Evolutionary conservation across 92 coral and sea anemone genomes (phyloP), one percentile per base, ranked within the genome.

Genomic region (Chrysogorgia sp.): DNA sequence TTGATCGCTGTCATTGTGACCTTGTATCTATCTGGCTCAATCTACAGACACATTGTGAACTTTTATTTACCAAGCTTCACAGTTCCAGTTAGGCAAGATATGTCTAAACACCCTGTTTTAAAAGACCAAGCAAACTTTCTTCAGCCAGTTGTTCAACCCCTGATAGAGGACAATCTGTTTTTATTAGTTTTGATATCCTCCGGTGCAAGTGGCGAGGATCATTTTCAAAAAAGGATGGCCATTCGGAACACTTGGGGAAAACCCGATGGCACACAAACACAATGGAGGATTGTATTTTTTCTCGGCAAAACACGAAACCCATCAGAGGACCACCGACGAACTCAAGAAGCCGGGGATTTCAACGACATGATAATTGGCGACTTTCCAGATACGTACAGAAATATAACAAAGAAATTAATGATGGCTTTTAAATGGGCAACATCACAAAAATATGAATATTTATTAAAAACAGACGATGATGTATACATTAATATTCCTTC

Each of bases 381-480:
- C 61, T 94, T 89, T 58, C 78, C 35, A 34, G 98, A 94, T 80
- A 63, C 41, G 0, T 94, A 94, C 57, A 56, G 92, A 14, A 81
- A 68, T 17, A 94, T 94, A 28, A 62, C 85, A 30, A 84, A 76
- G 17, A 94, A 94, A 79, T 75, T 94, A 17, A 55, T 94, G 25
- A 84, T 86, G 81, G 81, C 96, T 19, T 91, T 82, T 57, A 80
- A 82, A n/a, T 94, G 98, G 98, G 96, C 92, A n/a, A 28, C 92
- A n/a, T 64, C 49, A 30, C 80, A 66, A 33, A 75, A 76, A 17
- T 91, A 61, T 17, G 63, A 82, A 13, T 94, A 88, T 68, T 40
- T 94, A 20, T 78, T 94, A 63, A 92, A 94, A 47, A 82, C 96
- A 3, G 98, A 94, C 56, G 97, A 91, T 47, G 98, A 94, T 78